A percentile compares a stretch with the other conserved stretches of the same genome.
phyloP scores from a whole-genome alignment of 1,140 invertebrate genomes.

The Leptinotarsa undecemlineata region DNA sequence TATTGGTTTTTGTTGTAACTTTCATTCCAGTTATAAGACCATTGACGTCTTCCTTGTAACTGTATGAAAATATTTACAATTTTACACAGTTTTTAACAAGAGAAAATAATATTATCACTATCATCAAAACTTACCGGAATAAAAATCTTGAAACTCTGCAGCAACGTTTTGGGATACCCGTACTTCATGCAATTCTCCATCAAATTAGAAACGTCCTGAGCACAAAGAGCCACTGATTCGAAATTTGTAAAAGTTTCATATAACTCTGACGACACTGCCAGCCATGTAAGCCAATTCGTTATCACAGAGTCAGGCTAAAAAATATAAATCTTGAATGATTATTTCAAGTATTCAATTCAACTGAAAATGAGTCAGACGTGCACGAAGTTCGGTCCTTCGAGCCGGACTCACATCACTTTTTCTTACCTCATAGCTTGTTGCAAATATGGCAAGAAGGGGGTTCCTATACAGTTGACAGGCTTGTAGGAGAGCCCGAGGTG shows the following conservation, averaged over 20 bases:
- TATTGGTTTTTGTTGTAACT: no score
- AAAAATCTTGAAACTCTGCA: slow-evolving; percentile 65
- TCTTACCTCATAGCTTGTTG: slow-evolving; percentile 69
- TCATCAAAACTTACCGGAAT: slow-evolving; percentile 59
- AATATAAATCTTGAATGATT: slow-evolving; percentile 14
- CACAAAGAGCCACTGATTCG: slow-evolving; percentile 51
- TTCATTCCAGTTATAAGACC: no score
- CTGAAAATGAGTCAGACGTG: not conserved
- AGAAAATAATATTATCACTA: not conserved
- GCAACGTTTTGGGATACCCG: slow-evolving; percentile 61
- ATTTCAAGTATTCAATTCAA: not conserved
- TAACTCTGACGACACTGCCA: slow-evolving; percentile 57
- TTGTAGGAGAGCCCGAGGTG: slow-evolving; percentile 63
- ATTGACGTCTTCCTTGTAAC: no score
- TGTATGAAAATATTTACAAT: no score
- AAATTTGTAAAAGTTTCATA: slow-evolving; percentile 54
- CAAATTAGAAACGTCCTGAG: slow-evolving; percentile 57
- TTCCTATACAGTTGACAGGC: slow-evolving; percentile 61
- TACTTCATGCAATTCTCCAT: slow-evolving; percentile 59
- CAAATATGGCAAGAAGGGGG: slow-evolving; percentile 65
- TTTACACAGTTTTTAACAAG: no score
- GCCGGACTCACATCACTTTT: no score
- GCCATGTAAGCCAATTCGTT: slow-evolving; percentile 67
- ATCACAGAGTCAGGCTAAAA: slow-evolving; percentile 66
- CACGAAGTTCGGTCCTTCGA: not conserved